phyloP scores from a whole-genome alignment of 2,113 vertebrate species.

The Hepsetus odoe region DNA sequence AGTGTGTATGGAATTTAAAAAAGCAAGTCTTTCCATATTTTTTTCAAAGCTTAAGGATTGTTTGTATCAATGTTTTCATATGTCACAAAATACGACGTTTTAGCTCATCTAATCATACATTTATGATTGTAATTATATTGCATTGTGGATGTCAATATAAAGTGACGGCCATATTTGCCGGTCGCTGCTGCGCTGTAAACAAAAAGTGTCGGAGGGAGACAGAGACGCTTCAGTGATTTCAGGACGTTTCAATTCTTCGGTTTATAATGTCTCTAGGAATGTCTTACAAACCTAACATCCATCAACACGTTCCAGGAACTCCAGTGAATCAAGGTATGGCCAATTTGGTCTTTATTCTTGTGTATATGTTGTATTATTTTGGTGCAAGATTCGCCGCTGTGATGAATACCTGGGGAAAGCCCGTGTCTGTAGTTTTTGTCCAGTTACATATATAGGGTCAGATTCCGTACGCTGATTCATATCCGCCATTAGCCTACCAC shows the following conservation, averaged over 20 bases:
- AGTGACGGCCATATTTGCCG: constrained; percentile 95
- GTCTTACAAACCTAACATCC: constrained; percentile 91
- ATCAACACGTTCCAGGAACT: constrained; percentile 86
- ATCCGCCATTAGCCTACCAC: constrained; percentile 82
- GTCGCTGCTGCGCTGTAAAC: constrained; percentile 86
- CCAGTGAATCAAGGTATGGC: constrained; percentile 82
- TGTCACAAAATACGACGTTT: not conserved
- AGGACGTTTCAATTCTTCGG: constrained; percentile 84
- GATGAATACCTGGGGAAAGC: constrained; percentile 81
- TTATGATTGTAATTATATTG: constrained; percentile 67
- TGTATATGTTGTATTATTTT: constrained; percentile 65
- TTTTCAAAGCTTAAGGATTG: too few relatives aligned
- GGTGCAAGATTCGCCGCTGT: constrained; percentile 74
- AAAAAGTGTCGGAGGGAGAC: constrained; percentile 87
- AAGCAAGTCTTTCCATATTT: too few relatives aligned
- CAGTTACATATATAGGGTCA: constrained; percentile 80
- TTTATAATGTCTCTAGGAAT: constrained; percentile 88
- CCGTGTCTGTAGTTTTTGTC: constrained; percentile 80
- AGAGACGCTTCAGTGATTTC: constrained; percentile 83
- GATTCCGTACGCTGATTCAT: constrained; percentile 79
- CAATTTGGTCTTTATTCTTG: not conserved
- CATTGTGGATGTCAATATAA: constrained; percentile 83
- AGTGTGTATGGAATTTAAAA: not conserved
- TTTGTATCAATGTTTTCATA: too few relatives aligned
- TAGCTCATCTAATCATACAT: not conserved